A percentile compares a stretch with the other conserved stretches of the same genome.
phyloP scores from a whole-genome alignment of 2,797 vertebrate species.

The Dicrostonyx torquatus region DNA sequence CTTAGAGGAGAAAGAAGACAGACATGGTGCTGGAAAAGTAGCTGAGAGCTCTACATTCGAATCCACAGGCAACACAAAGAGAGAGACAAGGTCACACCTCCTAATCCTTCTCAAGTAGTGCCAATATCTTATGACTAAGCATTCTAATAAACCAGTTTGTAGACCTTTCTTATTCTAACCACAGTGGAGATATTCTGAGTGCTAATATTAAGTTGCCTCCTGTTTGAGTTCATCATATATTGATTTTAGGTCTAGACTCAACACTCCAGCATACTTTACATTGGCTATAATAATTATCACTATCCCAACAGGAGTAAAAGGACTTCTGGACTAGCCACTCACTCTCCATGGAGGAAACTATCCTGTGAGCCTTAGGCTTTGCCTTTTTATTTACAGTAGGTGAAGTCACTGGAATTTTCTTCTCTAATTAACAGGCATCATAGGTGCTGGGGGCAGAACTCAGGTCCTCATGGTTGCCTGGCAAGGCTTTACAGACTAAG shows the following conservation, averaged over 20 bases:
- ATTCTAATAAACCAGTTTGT: neutral
- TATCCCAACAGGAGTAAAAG: neutral
- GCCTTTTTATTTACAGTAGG: neutral
- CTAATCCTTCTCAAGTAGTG: neutral
- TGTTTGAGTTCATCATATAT: neutral
- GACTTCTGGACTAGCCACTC: neutral
- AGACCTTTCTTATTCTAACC: neutral
- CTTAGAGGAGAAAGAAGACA: neutral
- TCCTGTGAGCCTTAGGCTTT: neutral
- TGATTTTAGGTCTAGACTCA: too few species aligned
- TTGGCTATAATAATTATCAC: neutral
- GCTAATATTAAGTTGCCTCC: neutral
- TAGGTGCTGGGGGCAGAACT: neutral
- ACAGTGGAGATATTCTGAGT: neutral
- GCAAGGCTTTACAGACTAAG: neutral
- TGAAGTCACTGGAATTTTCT: neutral
- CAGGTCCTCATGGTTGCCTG: neutral
- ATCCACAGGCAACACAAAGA: neutral
- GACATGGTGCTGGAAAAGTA: neutral
- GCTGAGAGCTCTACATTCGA: neutral
- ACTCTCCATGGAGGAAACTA: neutral
- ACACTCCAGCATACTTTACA: neutral
- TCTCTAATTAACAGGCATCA: too few species aligned
- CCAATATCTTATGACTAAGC: neutral
- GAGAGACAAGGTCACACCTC: neutral